phyloP scores from a whole-genome alignment of 2,113 vertebrate genomes.

The Zonotrichia leucophrys region DNA sequence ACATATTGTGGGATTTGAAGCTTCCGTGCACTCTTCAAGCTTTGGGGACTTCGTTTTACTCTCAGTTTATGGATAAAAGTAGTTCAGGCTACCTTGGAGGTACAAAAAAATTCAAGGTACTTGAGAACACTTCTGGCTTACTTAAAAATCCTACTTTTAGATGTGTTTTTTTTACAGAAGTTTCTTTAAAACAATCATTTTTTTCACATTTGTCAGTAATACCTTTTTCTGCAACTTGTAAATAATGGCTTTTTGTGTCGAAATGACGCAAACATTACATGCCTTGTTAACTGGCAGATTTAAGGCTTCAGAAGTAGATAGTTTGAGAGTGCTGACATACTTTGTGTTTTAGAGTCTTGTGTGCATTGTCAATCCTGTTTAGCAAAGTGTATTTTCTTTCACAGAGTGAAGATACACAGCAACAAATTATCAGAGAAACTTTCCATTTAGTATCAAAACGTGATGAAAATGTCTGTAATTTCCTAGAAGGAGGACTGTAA shows the following conservation, averaged over 20 bases:
- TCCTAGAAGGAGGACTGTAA: slow-evolving; percentile 95
- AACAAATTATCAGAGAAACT: slow-evolving; percentile 98
- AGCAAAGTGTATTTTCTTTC: slow-evolving; percentile 26
- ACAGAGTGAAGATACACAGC: slow-evolving; percentile 97
- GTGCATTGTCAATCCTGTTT: background rate
- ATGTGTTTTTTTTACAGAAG: background rate
- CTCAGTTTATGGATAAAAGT: background rate
- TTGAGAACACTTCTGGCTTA: background rate
- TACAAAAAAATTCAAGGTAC: background rate
- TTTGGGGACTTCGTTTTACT: background rate
- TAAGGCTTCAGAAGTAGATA: background rate
- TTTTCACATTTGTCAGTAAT: background rate
- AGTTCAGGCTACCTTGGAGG: accelerated
- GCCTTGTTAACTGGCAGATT: background rate
- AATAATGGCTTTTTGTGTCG: background rate
- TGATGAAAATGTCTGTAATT: slow-evolving; percentile 98
- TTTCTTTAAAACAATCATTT: background rate
- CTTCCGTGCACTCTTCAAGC: accelerated
- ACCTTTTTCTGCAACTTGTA: background rate
- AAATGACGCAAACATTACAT: background rate
- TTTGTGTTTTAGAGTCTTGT: background rate
- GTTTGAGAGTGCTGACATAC: background rate
- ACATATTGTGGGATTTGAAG: background rate
- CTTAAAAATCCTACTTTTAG: background rate
- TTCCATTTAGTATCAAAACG: slow-evolving; percentile 98